Evolutionary conservation across 2,113 vertebrate genomes (phyloP).

Genomic region (Enhydra lutris): DNA sequence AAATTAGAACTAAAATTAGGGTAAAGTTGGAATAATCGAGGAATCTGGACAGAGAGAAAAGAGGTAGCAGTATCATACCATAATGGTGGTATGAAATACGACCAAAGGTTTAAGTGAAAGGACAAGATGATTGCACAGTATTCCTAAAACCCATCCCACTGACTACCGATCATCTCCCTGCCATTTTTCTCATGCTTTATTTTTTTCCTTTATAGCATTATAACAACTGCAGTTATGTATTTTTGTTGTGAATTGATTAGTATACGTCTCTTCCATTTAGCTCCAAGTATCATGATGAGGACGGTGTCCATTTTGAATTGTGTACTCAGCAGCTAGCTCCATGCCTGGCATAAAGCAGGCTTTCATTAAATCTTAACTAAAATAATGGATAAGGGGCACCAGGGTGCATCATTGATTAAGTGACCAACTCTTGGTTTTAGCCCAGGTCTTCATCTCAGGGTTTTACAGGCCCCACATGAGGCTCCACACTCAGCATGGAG

Average conservation of each 20-base stretch:
- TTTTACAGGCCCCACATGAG: neutral
- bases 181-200: neutral
- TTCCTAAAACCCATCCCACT: neutral
- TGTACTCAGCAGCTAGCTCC: neutral
- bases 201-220: neutral
- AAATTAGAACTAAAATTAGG: neutral
- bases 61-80: neutral
- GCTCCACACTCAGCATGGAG: neutral
- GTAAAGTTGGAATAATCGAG: neutral
- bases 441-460: neutral
- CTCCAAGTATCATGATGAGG: neutral
- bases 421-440: neutral
- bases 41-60: neutral
- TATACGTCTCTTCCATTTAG: neutral
- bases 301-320: neutral
- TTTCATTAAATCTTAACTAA: neutral
- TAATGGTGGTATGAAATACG: neutral
- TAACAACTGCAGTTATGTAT: neutral
- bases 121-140: neutral
- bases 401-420: neutral
- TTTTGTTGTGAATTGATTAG: neutral
- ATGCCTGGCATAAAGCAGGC: neutral
- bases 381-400: neutral
- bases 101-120: rapidly evolving
- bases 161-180: neutral